Percentiles rank a stretch among this genome's conserved stretches.
These are phyloP conservation scores for Sebastiscus albofasciatus DNA, from an alignment of 2,797 vertebrate species.

Conservation along the genomic window DNA sequence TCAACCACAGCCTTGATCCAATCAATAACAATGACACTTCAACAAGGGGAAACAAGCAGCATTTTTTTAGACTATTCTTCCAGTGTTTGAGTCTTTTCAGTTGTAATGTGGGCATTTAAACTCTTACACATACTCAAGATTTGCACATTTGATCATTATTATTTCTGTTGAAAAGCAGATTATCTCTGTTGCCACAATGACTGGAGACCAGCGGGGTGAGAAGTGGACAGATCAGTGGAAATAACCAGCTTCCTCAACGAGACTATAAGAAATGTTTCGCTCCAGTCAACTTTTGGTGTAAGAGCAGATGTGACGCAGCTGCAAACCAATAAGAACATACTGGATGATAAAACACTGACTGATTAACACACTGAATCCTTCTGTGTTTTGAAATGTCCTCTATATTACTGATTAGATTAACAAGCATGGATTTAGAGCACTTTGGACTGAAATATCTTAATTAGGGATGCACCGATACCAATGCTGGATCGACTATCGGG, in stretches of 20 bases:
- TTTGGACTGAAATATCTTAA: neutral
- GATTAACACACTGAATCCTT: neutral
- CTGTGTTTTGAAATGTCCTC: neutral
- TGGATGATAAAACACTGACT: neutral
- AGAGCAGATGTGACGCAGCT: neutral
- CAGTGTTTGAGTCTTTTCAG: neutral
- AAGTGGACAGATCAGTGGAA: neutral
- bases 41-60: neutral
- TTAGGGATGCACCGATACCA: too few relatives aligned
- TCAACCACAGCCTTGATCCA: neutral
- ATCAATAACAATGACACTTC: neutral
- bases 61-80: neutral
- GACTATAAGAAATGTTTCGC: neutral
- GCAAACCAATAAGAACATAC: neutral
- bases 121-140: neutral
- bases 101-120: neutral
- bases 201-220: neutral
- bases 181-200: neutral
- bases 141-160: neutral
- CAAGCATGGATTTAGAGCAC: neutral
- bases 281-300: constrained; percentile 1
- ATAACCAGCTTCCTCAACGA: neutral
- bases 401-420: neutral
- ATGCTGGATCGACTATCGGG: too few relatives aligned
- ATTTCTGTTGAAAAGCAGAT: neutral